Conservation (phyloP, 2,113 vertebrate genomes). For the Strix uralensis region DNA sequence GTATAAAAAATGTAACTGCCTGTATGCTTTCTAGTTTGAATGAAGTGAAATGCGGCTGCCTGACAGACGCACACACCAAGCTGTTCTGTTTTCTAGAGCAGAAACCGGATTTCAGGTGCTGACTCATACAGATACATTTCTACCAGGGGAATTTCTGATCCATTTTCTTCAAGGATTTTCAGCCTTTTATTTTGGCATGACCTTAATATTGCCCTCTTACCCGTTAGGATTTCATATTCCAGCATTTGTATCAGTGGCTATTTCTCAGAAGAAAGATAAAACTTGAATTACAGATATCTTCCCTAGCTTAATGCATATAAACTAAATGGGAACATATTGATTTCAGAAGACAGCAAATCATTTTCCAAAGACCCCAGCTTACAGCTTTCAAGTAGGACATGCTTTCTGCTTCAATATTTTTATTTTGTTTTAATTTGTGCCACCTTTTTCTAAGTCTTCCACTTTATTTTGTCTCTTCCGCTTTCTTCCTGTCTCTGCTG, state of each 20-base stretch:
- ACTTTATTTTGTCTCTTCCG: neutral
- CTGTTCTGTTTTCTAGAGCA: slow-evolving; percentile 62
- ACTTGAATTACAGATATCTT: neutral
- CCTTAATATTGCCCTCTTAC: slow-evolving; percentile 11
- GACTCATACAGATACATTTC: slow-evolving; percentile 51
- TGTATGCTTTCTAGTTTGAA: slow-evolving; percentile 39
- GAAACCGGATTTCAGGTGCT: slow-evolving; percentile 55
- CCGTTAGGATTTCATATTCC: neutral
- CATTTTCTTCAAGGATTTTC: slow-evolving; percentile 49
- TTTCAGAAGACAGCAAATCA: neutral
- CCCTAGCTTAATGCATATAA: neutral
- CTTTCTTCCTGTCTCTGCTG: neutral
- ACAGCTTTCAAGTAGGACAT: neutral
- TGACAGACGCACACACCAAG: slow-evolving; percentile 22
- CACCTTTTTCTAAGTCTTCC: neutral
- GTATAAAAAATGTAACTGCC: slow-evolving; percentile 17
- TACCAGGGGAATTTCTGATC: slow-evolving; percentile 50
- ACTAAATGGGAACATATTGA: neutral
- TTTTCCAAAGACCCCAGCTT: neutral
- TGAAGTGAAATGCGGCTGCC: slow-evolving; percentile 17
- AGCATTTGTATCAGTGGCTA: neutral
- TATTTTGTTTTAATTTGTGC: neutral
- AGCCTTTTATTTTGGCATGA: neutral
- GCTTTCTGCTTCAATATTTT: neutral
- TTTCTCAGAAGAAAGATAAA: slow-evolving; percentile 20